These are phyloP conservation scores for Porites divaricata DNA, from an alignment of 92 coral and sea anemone species.

Conservation along the genomic window DNA sequence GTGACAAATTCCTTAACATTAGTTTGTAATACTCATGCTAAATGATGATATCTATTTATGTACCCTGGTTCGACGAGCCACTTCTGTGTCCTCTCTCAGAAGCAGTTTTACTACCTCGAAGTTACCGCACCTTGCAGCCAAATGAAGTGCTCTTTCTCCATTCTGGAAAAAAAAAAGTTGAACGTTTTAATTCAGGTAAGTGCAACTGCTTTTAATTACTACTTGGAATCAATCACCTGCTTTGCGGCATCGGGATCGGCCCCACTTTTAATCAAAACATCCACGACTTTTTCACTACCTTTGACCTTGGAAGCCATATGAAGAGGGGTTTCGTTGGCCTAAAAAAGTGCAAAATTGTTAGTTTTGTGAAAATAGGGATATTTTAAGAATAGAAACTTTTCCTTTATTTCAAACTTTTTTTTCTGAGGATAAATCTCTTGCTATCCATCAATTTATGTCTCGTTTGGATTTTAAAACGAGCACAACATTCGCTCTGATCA, in stretches of 20 bases:
- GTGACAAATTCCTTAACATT: neutral
- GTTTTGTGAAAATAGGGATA: neutral
- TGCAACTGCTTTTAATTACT: no score
- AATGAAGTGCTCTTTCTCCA: conserved; percentile 93
- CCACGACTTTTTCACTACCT: conserved; percentile 87
- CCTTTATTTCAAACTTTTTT: neutral
- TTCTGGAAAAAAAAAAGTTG: conserved; percentile 41
- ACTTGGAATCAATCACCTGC: conserved; percentile 50
- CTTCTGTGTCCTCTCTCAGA: conserved; percentile 81
- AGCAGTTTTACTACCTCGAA: conserved; percentile 75
- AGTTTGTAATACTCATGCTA: neutral
- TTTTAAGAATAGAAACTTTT: neutral
- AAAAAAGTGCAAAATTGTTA: neutral
- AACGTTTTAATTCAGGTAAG: no score
- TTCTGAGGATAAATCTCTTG: no score
- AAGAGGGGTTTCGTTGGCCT: conserved; percentile 86
- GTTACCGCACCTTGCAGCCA: conserved; percentile 90
- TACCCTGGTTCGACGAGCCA: conserved; percentile 89
- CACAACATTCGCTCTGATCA: no score
- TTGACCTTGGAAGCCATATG: conserved; percentile 90
- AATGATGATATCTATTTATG: neutral
- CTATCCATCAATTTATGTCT: no score
- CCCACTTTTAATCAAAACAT: conserved; percentile 86
- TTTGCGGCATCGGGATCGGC: conserved; percentile 81
- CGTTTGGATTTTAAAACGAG: no score